Conservation (phyloP, 1,140 invertebrate genomes). For the Aphaenogaster floridana region DNA sequence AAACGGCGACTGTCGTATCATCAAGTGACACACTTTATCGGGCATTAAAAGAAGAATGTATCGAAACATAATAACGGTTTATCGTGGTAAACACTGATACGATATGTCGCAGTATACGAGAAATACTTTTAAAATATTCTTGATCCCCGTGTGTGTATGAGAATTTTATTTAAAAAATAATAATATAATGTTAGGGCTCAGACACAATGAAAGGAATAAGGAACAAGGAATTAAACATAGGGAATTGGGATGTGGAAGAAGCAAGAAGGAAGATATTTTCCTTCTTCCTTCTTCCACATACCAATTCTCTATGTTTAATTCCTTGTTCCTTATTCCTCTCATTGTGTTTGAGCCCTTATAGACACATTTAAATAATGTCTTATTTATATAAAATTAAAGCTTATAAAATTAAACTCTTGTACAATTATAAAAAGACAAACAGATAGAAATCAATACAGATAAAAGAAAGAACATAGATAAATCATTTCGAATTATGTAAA, state of each 20-base stretch:
- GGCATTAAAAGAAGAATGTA: slow-evolving; percentile 33
- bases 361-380: not conserved
- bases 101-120: not conserved
- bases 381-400: not conserved
- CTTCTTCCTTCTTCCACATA: too few species aligned
- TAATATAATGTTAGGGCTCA: not conserved
- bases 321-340: too few species aligned
- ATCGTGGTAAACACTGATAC: not conserved
- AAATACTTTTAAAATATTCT: not conserved
- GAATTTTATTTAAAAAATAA: not conserved
- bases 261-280: too few species aligned
- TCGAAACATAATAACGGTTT: slow-evolving; percentile 30
- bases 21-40: slow-evolving; percentile 23
- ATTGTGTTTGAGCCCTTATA: too few species aligned
- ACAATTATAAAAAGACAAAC: not conserved
- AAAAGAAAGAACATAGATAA: not conserved
- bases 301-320: too few species aligned
- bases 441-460: not conserved
- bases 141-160: not conserved
- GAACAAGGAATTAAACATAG: too few species aligned
- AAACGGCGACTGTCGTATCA: not conserved
- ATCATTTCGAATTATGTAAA: not conserved
- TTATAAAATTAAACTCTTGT: not conserved
- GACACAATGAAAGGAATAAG: too few species aligned
- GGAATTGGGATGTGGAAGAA: too few species aligned